Evolutionary conservation across 2,113 vertebrate species (phyloP).

Genomic region (Nothoprocta perdicaria): DNA sequence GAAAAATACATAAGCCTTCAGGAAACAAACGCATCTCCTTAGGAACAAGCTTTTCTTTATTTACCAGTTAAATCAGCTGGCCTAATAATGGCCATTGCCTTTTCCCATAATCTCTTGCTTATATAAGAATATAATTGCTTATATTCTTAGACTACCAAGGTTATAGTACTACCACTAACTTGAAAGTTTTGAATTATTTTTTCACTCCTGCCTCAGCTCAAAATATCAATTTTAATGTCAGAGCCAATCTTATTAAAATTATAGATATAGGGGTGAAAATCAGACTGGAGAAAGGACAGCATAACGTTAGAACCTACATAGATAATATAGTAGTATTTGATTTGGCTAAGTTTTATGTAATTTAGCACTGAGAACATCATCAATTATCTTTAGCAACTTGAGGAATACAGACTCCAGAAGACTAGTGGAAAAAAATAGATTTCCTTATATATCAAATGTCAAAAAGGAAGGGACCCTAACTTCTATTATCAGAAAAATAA

Average conservation of each 20-base stretch:
- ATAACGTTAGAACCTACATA: neutral
- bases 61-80: neutral
- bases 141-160: neutral
- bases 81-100: neutral
- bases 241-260: neutral
- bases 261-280: neutral
- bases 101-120: neutral
- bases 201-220: neutral
- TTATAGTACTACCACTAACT: neutral
- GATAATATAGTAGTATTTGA: neutral
- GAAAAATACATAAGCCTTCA: neutral
- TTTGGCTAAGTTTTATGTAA: neutral
- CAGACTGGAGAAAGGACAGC: neutral
- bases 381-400: neutral
- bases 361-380: neutral
- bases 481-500: neutral
- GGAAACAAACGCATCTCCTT: neutral
- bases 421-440: neutral
- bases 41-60: neutral
- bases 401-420: neutral
- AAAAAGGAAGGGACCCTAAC: neutral
- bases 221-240: neutral
- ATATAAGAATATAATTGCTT: too few species aligned
- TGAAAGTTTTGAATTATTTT: neutral
- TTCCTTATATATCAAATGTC: neutral